Evolutionary conservation across 92 coral and sea anemone species (phyloP).

Genomic region (Palythoa grandiflora): DNA sequence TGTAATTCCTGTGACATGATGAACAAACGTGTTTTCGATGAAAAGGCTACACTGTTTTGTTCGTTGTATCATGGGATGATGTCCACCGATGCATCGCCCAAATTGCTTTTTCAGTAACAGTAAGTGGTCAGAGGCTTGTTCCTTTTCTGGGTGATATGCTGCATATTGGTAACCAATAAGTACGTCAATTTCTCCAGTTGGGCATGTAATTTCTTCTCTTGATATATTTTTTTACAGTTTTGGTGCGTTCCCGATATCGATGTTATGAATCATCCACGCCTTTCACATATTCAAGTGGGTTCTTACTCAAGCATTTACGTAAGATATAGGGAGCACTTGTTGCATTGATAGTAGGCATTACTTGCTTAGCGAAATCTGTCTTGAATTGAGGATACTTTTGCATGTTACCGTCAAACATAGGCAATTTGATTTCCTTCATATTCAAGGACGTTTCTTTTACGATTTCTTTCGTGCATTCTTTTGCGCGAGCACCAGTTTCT

Average conservation of each 20-base stretch:
- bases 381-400: constrained; percentile 36
- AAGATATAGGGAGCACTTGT: neutral
- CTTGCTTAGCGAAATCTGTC: constrained; percentile 12
- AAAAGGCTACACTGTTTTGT: neutral
- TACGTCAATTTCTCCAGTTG: constrained; percentile 39
- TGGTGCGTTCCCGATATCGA: constrained; percentile 20
- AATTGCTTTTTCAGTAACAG: constrained; percentile 62
- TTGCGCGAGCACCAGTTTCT: constrained; percentile 8
- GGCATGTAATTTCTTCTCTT: constrained; percentile 49
- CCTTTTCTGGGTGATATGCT: constrained; percentile 53
- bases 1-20: constrained; percentile 30
- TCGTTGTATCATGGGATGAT: neutral
- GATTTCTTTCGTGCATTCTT: constrained; percentile 16
- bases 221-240: constrained; percentile 48
- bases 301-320: neutral
- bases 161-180: constrained; percentile 47
- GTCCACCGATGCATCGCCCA: constrained; percentile 57
- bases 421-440: constrained; percentile 49
- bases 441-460: neutral
- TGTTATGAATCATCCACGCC: constrained; percentile 22
- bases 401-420: constrained; percentile 22
- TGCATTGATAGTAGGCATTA: neutral
- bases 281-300: constrained; percentile 5
- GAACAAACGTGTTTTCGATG: neutral
- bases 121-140: constrained; percentile 48